Evolutionary conservation across 1,140 invertebrate species (phyloP), one percentile per base, ranked within the genome.

Genomic region (Ridgeia piscesae): DNA sequence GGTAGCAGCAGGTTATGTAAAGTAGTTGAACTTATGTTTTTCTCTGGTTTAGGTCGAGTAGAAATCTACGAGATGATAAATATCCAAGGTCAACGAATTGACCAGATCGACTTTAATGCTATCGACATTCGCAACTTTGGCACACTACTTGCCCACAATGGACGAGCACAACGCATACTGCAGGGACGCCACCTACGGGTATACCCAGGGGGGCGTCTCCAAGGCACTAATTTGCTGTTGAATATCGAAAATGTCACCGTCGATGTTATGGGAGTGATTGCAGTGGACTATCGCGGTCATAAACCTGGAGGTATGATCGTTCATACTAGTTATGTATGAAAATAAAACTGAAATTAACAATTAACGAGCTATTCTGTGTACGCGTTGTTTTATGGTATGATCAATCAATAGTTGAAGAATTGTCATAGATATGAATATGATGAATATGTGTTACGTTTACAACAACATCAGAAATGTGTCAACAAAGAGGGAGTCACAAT

Each of bases 51-150:
- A 95, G 94, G 94, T 31, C 93, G 91, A 27, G 89, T 95, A 33
- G 93, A 93, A 35, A 93, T 95, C 1, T 92, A 94, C 91, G 93
- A 94, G 92, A 95, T 94, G 94, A 93, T 93, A 89, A 94, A 95
- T 91, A 92, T 94, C 6, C 48, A 92, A 34, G 93, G 94, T 33
- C 90, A 93, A 17, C 90, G 93, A 91, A 94, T 94, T 42, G 94
- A 94, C 93, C 92, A 92, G 33, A 94, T 95, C 34, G 48, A 90
- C 33, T 95, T 95, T 92, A 92, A 92, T 27, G 92, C 94, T 35
- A 94, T 95, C 88, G 93, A 93, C 92, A 94, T 95, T 34, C 92
- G 94, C n/a, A 95, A 95, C 93, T 92, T 93, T 48, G 94, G 94
- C 17, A 93, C 93, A n/a, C 92, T 95, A 92, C 92, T 92, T 6